These are phyloP conservation scores for Ovis aries DNA, from an alignment of 2,113 vertebrate species.

Conservation along the genomic window DNA sequence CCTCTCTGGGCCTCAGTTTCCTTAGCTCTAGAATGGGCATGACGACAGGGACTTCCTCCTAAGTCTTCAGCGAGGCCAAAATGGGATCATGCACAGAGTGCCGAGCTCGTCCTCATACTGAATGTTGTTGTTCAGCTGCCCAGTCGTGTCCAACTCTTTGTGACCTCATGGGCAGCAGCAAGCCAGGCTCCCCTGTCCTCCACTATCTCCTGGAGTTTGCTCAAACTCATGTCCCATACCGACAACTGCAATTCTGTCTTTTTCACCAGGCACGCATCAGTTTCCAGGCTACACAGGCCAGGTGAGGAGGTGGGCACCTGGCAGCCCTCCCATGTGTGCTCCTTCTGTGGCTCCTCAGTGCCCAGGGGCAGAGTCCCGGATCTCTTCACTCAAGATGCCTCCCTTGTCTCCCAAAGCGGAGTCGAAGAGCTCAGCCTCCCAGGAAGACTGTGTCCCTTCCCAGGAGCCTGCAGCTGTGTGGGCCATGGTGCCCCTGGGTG, in stretches of 20 bases:
- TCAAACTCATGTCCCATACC: background rate
- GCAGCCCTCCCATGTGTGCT: background rate
- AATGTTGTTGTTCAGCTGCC: background rate
- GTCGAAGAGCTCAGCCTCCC: background rate
- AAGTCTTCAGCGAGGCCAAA: background rate
- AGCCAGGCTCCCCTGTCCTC: background rate
- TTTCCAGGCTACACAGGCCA: background rate
- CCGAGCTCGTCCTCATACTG: background rate
- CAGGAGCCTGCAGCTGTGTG: too few species aligned
- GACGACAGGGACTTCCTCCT: fast-evolving
- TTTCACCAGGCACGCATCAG: background rate
- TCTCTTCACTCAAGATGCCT: background rate
- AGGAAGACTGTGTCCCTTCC: background rate
- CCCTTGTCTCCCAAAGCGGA: too few species aligned
- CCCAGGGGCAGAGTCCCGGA: background rate
- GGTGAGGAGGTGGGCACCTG: background rate
- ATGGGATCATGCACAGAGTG: background rate
- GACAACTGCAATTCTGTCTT: background rate
- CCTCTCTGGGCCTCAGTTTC: background rate
- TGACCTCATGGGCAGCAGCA: background rate
- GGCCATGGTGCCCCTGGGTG: fast-evolving
- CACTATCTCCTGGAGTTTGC: background rate
- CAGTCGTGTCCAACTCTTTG: background rate
- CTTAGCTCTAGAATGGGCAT: background rate
- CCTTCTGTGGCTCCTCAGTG: background rate